Evolutionary conservation across 2,888 invertebrate species (phyloP), one percentile per base, ranked within the genome.

Genomic region (Sialis lutaria): DNA sequence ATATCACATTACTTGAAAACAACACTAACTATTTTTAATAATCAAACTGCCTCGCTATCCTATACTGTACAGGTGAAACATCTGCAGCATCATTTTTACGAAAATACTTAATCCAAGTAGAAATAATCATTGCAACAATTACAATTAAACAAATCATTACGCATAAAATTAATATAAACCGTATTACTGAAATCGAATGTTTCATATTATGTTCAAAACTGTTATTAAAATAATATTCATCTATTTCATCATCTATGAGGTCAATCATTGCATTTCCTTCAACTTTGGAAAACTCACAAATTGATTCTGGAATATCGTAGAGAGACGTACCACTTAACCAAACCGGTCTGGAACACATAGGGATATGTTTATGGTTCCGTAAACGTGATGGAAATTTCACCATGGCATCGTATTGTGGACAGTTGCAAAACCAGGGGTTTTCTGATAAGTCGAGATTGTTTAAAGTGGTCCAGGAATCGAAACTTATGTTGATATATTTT

Each of bases 401-500:
- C 33, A 41, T 35, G 44, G 64, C 62, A 47, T 64, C 59, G 50
- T 58, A 61, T 7, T 73, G 52, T 5, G 64, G 59, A 57, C 82
- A 82, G 57, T 75, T 73, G 58, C 82, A 82, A 39, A 71, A 61
- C 71, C 82, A 75, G 46, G 68, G 72, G 64, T 82, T 82, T n/a
- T 72, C 73, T 1, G 68, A 65, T 58, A 79, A 69, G 51, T 74
- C 70, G 42, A 82, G 57, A 6, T 65, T 62, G 22, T 69, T 69
- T 47, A 82, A 55, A 42, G 70, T 59, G 1, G 64, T 61, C 76
- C 77, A 77, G 46, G 70, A 67, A 56, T 74, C 64, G 49, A 75
- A 57, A 49, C 71, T 68, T 33, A 65, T 60, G 34, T 73, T 67
- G 33, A 77, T 59, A 47, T 72, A 70, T 54, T 65, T 71, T 40